Evolutionary conservation across 1,140 invertebrate genomes (phyloP), one percentile per base, ranked within the genome.

Genomic region (Pogonomyrmex californicus): DNA sequence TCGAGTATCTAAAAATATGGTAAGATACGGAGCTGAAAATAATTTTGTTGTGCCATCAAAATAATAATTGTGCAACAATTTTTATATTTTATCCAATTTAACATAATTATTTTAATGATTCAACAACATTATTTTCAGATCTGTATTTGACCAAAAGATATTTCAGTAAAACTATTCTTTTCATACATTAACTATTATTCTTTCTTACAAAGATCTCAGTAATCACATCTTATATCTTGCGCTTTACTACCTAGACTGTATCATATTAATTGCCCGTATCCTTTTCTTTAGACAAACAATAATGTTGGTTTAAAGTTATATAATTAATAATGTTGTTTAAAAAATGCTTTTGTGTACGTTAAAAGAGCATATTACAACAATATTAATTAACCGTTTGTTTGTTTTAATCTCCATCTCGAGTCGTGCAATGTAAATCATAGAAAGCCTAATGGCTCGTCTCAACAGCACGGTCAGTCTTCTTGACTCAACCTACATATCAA

Each of bases 331-430:
- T 44, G 7, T 79, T 54, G 36, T 54, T 38, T 2, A n/a, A 41
- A 7, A 66, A 44, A 33, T 33, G 12, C n/a, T 4, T 30, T 66
- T 79, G 3, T 79, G 17, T 14, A 79, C 33, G 33, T 7, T 47
- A 30, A 47, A 36, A 30, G 1, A 63, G 3, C 23, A 38, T 44
- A 1, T 71, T 71, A 30, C 71, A n/a, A 47, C 4, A 33, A n/a
- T 77, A 49, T 47, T 78, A 63, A 78, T 73, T 38, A 73, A 56
- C 41, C 47, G 7, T 12, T 58, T 63, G 7, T 12, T 78, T 65
- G 14, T 41, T 23, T 54, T 51, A 41, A 70, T 44, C 78, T 68
- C 17, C 9, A 14, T 41, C 4, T 41, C 44, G 23, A 68, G n/a
- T 17, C 7, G 23, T n/a, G 33, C 9, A 17, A 68, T 47, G 41